Evolutionary conservation across 2,888 invertebrate species (phyloP).

Genomic region (Prenolepis imparis): DNA sequence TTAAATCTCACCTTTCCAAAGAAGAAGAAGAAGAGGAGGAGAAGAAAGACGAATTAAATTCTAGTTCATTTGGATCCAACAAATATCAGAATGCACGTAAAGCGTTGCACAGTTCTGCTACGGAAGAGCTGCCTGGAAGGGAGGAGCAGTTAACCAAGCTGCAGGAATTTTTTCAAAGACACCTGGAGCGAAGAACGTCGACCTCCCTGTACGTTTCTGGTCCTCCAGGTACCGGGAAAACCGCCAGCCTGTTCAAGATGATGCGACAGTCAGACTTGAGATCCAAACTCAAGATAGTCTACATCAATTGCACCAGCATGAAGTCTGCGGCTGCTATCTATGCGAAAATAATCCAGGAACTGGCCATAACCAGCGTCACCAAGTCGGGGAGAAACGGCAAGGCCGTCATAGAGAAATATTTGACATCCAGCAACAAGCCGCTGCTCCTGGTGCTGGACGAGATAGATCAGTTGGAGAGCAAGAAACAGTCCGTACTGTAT

Average conservation of each 20-base stretch:
- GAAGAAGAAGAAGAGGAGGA: slow-evolving; percentile 44
- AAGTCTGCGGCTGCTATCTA: slow-evolving; percentile 94
- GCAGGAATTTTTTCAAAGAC: slow-evolving; percentile 89
- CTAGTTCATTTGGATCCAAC: slow-evolving; percentile 77
- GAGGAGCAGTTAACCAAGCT: slow-evolving; percentile 92
- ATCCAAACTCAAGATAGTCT: slow-evolving; percentile 89
- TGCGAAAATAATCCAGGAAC: slow-evolving; percentile 91
- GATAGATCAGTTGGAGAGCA: slow-evolving; percentile 96
- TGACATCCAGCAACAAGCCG: slow-evolving; percentile 90
- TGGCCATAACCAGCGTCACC: slow-evolving; percentile 87
- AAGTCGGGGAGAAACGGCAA: slow-evolving; percentile 90
- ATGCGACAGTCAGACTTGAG: slow-evolving; percentile 90
- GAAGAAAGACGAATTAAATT: slow-evolving; percentile 68
- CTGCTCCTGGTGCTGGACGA: slow-evolving; percentile 96
- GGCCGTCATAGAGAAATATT: slow-evolving; percentile 90
- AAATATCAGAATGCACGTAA: slow-evolving; percentile 86
- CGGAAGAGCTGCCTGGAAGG: slow-evolving; percentile 90
- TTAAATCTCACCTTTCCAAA: slow-evolving; percentile 62
- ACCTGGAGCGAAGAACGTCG: slow-evolving; percentile 90
- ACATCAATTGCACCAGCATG: slow-evolving; percentile 96
- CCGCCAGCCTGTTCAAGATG: slow-evolving; percentile 93
- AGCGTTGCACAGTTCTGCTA: slow-evolving; percentile 87
- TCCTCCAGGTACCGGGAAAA: slow-evolving; percentile 99
- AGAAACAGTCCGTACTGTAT: slow-evolving; percentile 95
- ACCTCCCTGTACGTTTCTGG: slow-evolving; percentile 97